Evolutionary conservation across 2,113 vertebrate species (phyloP), one percentile per base, ranked within the genome.

Genomic region (Macrotus californicus): DNA sequence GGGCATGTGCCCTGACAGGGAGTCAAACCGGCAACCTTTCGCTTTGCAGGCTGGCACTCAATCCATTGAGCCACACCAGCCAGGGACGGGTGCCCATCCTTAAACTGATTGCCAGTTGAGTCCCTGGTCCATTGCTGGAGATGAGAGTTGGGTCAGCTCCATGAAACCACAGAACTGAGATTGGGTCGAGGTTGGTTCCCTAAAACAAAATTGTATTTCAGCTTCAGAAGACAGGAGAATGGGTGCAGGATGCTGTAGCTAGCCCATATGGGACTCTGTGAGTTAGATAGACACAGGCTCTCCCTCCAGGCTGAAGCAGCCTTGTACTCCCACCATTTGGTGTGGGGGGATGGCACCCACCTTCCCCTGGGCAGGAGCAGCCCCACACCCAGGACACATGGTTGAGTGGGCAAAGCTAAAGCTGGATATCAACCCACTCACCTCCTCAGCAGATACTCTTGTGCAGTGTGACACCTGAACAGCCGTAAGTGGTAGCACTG

Each of bases 401-500:
- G 77, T 2, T 48, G 72, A 77, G 72, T 7, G 46, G 61, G 34
- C 64, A 79, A 46, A 70, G 21, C 31, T 67, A 12, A 88, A 69
- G 41, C 41, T 34, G 14, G 52, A 12, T 36, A 7, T 18, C 7
- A 43, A 64, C 18, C 7, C 10, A 2, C 24, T 48, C 2, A 5
- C 41, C 6, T 14, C 19, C 31, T 70, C 3, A 1, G 64, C 50
- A 52, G 70, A 76, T 3, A 12, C 39, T 10, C 13, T 54, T 18
- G 54, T 43, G 66, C 64, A 34, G 18, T 4, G 50, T 50, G 48
- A 46, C 34, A 46, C 46, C 67, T 41, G 66, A 54, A 19, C 36
- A 5, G 3, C 85, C 2, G 1, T 69, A 15, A 18, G n/a, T 6
- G 39, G 54, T 29, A 1, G 39, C 59, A 4, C 4, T 5, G 8